Conservation (phyloP, 2,797 vertebrate genomes). For the Loriculus beryllinus region DNA sequence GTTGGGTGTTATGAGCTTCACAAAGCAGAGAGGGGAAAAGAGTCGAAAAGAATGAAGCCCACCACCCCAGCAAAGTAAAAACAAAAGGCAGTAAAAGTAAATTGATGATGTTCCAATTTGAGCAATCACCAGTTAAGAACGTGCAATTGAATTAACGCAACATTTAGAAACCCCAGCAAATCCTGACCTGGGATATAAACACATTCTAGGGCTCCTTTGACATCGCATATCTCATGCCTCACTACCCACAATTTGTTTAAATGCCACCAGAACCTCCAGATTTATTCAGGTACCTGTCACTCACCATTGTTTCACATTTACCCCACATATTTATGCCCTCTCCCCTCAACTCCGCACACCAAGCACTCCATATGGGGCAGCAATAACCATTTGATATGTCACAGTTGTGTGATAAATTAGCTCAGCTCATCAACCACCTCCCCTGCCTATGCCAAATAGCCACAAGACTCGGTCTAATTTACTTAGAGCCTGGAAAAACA, state of each 20-base stretch:
- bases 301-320: background rate
- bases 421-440: background rate
- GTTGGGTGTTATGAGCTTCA: background rate
- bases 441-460: background rate
- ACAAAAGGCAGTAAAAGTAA: slow-evolving; percentile 10
- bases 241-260: slow-evolving; percentile 2
- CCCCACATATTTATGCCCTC: background rate
- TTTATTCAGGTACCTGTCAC: background rate
- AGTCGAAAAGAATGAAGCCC: background rate
- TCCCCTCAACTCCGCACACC: background rate
- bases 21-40: background rate
- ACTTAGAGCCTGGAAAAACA: background rate
- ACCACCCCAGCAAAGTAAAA: slow-evolving; percentile 4
- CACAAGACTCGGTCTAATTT: background rate
- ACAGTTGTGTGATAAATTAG: background rate
- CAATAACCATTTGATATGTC: background rate
- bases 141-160: slow-evolving; percentile 48
- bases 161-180: slow-evolving; percentile 5
- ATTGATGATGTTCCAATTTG: slow-evolving; percentile 26
- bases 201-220: background rate
- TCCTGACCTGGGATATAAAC: background rate
- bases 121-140: slow-evolving; percentile 56
- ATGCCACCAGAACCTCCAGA: background rate
- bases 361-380: background rate
- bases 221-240: background rate